Evolutionary conservation across 2,888 invertebrate species (phyloP).

Genomic region (Linnaemya vulpina): DNA sequence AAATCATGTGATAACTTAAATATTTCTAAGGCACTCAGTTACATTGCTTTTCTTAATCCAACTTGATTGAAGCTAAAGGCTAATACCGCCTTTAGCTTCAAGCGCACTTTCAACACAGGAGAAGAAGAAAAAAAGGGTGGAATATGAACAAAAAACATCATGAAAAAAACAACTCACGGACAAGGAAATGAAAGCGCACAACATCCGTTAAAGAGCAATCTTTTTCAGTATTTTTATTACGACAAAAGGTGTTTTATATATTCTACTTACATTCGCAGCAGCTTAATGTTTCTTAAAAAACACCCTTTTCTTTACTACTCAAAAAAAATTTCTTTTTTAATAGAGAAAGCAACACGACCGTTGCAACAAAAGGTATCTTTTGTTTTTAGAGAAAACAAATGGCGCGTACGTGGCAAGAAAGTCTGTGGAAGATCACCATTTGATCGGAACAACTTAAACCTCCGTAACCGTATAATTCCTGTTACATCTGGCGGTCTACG

Average conservation of each 20-base stretch:
- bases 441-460: too few relatives aligned
- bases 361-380: too few relatives aligned
- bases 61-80: background rate
- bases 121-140: background rate
- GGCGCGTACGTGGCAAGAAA: too few relatives aligned
- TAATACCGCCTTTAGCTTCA: background rate
- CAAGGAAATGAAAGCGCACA: slow-evolving; percentile 59
- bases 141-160: slow-evolving; percentile 21
- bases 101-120: background rate
- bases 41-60: background rate
- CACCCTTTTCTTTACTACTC: too few relatives aligned
- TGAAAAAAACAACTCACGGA: slow-evolving; percentile 60
- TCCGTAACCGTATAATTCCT: too few relatives aligned
- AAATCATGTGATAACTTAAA: too few relatives aligned
- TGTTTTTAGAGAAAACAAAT: too few relatives aligned
- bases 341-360: too few relatives aligned
- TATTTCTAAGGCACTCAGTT: background rate
- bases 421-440: too few relatives aligned
- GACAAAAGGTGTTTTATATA: slow-evolving; percentile 56
- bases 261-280: background rate
- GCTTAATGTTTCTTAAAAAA: too few relatives aligned
- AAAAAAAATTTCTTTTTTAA: too few relatives aligned
- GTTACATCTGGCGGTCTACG: too few relatives aligned
- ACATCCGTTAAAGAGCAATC: slow-evolving; percentile 54
- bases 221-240: slow-evolving; percentile 46